Percentiles rank a stretch among this genome's conserved stretches.
Evolutionary conservation across 2,113 vertebrate species (phyloP).

Genomic region (Speoplatyrhinus poulsoni): DNA sequence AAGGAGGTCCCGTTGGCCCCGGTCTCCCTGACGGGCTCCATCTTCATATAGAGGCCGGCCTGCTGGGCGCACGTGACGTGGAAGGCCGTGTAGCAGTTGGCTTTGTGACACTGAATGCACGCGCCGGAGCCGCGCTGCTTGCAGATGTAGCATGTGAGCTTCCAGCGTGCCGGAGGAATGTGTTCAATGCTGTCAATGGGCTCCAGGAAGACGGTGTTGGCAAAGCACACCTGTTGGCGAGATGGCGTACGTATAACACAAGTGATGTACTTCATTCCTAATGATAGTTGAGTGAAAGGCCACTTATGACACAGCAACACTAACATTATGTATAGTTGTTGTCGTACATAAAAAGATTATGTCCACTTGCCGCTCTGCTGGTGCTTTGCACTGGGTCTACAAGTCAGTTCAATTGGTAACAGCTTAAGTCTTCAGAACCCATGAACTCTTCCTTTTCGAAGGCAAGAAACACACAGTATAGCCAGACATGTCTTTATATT

Average conservation of each 20-base stretch:
- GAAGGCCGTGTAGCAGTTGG: constrained; percentile 98
- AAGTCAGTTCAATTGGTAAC: too few species aligned
- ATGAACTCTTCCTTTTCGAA: too few species aligned
- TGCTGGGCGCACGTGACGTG: constrained; percentile 98
- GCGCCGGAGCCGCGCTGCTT: constrained; percentile 96
- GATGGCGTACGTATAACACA: background rate
- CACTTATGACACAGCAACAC: too few species aligned
- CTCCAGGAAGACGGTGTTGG: constrained; percentile 98
- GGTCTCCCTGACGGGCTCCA: constrained; percentile 96
- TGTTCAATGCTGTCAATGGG: constrained; percentile 99
- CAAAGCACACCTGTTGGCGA: constrained; percentile 87
- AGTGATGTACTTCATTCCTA: too few species aligned
- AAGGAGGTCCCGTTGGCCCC: constrained; percentile 96
- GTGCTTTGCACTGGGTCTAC: too few species aligned
- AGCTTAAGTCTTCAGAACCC: too few species aligned
- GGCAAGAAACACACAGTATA: too few species aligned
- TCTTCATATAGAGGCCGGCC: constrained; percentile 98
- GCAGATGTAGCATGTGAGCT: constrained; percentile 99
- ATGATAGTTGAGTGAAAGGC: too few species aligned
- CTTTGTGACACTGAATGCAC: constrained; percentile 99
- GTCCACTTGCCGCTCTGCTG: too few species aligned
- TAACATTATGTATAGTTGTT: too few species aligned
- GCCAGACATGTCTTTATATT: too few species aligned
- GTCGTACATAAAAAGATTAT: too few species aligned
- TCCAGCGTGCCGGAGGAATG: constrained; percentile 96